Conservation (phyloP, 2,797 vertebrate genomes). For the Coregonus suidteri region DNA sequence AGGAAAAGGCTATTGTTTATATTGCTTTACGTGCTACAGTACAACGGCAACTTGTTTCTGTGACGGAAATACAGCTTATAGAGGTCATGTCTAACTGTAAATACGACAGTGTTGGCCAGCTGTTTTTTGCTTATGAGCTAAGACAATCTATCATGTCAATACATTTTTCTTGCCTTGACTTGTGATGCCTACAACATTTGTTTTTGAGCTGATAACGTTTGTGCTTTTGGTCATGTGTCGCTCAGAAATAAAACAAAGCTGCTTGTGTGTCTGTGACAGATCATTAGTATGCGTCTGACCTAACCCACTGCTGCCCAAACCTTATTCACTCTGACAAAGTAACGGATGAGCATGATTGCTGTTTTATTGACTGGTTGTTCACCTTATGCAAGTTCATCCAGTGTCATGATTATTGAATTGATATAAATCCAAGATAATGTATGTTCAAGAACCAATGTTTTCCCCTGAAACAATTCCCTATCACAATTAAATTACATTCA, state of each 20-base stretch:
- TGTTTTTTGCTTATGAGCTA: not conserved
- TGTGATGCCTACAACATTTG: not conserved
- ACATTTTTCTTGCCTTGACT: not conserved
- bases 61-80: not conserved
- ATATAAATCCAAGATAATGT: not conserved
- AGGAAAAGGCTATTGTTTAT: not conserved
- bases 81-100: not conserved
- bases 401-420: not conserved
- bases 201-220: not conserved
- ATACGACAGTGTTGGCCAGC: not conserved
- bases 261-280: not conserved
- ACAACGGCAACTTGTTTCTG: not conserved
- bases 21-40: not conserved
- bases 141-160: not conserved
- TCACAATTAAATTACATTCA: too few relatives aligned
- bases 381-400: not conserved
- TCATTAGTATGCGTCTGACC: not conserved
- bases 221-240: not conserved
- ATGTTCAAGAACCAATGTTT: not conserved
- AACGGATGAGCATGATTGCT: not conserved
- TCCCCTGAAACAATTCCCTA: too few relatives aligned
- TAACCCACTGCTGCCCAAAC: not conserved
- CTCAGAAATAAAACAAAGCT: conserved; percentile 1
- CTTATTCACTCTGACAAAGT: not conserved
- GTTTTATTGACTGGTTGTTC: not conserved